Base-by-base conservation (phyloP, 2,888 invertebrate genomes). In the Pachliopta kotzebuea region DNA sequence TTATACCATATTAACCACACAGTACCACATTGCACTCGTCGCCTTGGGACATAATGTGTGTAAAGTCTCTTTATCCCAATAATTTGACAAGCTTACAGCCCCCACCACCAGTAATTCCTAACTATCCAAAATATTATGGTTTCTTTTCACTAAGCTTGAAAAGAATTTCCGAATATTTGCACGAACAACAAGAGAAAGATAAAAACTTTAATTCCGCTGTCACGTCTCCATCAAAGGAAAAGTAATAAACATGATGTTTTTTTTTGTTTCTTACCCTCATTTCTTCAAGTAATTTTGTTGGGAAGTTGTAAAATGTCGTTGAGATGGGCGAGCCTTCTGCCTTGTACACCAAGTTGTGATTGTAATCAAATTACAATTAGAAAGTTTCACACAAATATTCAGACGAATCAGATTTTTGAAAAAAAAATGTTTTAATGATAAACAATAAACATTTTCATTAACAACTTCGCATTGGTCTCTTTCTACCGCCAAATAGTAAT, bases 351-450 rank as follows among this genome's bases (percentile, higher is more conserved):
- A 23, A 50, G 26, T 54, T 45, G 63, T 31, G 23, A 55, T 37
- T 49, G 56, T 60, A 60, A 60, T 64, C 56, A 60, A 64, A 60
- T 64, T 60, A 64, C 64, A 42, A 42, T 56, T n/a, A 31, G 52
- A 64, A 56, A 64, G 42, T 60, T 64, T 63, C 55, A 31, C 20
- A 24, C 18, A n/a, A 59, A 59, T 59, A 49, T 23, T 55, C 31
- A n/a, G 31, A 54, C 23, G 31, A 50, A 63, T 37, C 29, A 50
- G 31, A 50, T 59, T 37, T 20, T 18, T 29, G 26, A 26, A 26
- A 42, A 53, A 20, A 26, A 52, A 56, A 29, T 26, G n/a, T n/a
- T n/a, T n/a, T n/a, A n/a, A n/a, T n/a, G n/a, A n/a, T n/a, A n/a
- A n/a, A n/a, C n/a, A n/a, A n/a, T n/a, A n/a, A n/a, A n/a, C n/a